Evolutionary conservation across 2,888 invertebrate genomes (phyloP).

Genomic region (Pollenia labialis): DNA sequence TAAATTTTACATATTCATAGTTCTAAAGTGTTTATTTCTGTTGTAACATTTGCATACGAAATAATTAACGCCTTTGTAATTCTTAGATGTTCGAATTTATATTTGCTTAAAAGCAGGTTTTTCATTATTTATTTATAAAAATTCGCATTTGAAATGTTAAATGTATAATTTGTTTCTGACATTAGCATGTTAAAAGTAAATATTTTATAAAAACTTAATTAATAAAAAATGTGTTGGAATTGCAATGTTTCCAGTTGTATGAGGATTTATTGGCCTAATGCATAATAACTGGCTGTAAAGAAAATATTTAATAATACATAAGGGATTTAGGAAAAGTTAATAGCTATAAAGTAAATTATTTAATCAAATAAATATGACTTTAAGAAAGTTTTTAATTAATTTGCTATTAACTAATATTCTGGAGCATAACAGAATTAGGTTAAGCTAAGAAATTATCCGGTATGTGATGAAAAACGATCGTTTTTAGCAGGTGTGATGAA

Average conservation of each 20-base stretch:
- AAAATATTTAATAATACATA: not conserved
- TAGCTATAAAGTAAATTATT: too few relatives aligned
- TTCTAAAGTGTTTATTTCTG: too few relatives aligned
- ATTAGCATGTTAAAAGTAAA: constrained; percentile 48
- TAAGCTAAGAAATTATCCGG: too few relatives aligned
- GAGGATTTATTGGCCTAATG: not conserved
- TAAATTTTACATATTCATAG: too few relatives aligned
- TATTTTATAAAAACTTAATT: constrained; percentile 24
- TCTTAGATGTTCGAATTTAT: not conserved
- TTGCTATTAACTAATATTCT: too few relatives aligned
- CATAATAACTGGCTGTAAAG: too few relatives aligned
- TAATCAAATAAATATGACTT: too few relatives aligned
- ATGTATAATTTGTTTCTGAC: constrained; percentile 4
- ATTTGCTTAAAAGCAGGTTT: not conserved
- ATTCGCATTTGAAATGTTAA: constrained; percentile 29
- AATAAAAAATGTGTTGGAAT: constrained; percentile 1
- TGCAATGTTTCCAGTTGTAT: not conserved
- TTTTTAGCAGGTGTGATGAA: too few relatives aligned
- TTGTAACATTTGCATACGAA: too few relatives aligned
- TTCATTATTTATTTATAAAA: constrained; percentile 31
- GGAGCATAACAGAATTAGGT: too few relatives aligned
- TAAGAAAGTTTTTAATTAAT: too few relatives aligned
- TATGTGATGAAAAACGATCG: too few relatives aligned
- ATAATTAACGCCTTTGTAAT: not conserved
- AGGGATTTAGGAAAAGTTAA: not conserved